phyloP scores from a whole-genome alignment of 2,113 vertebrate species.

The Boulengeromyrus knoepffleri region DNA sequence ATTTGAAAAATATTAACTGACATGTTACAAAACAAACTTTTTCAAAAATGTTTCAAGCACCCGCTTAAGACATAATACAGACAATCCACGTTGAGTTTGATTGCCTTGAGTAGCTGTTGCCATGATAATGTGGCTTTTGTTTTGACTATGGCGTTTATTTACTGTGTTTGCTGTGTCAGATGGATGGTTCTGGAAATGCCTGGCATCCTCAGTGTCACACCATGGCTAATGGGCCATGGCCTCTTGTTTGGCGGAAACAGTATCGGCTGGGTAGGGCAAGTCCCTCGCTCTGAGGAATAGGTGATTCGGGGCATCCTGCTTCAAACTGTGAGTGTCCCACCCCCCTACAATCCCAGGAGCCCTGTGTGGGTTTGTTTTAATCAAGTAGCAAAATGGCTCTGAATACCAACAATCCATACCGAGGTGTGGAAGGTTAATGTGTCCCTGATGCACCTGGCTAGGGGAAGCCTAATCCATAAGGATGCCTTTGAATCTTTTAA shows the following conservation, averaged over 20 bases:
- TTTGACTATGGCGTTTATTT: constrained; percentile 20
- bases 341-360: background rate
- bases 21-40: background rate
- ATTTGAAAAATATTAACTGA: background rate
- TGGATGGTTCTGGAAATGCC: background rate
- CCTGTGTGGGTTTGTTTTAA: background rate
- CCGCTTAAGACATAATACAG: constrained; percentile 22
- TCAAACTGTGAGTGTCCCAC: background rate
- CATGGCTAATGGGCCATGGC: background rate
- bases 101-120: constrained; percentile 13
- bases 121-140: constrained; percentile 6
- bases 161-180: constrained; percentile 4
- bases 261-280: background rate
- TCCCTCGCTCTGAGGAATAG: background rate
- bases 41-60: background rate
- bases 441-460: background rate
- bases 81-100: constrained; percentile 7
- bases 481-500: background rate
- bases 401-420: background rate
- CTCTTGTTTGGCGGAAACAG: background rate
- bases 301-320: background rate
- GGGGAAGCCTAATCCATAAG: background rate
- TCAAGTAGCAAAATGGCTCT: background rate
- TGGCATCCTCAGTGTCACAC: background rate
- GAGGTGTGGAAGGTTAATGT: background rate